These are phyloP conservation scores for Origma solitaria DNA, from an alignment of 2,113 vertebrate species.

Conservation along the genomic window DNA sequence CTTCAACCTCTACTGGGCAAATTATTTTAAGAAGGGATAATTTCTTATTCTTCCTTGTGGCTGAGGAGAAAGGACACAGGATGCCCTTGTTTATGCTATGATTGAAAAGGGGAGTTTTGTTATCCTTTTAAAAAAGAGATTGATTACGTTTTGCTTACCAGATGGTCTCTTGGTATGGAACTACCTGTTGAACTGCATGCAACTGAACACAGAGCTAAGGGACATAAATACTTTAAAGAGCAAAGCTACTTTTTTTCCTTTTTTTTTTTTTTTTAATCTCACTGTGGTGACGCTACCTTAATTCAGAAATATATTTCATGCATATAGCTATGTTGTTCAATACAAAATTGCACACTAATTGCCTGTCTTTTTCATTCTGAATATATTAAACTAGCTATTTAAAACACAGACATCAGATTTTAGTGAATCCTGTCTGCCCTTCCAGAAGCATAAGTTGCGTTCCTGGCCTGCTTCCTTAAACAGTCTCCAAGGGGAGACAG, in stretches of 20 bases:
- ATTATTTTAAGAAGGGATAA: slow-evolving; percentile 5
- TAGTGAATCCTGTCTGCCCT: background rate
- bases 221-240: slow-evolving; percentile 2
- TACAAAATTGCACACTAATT: background rate
- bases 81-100: background rate
- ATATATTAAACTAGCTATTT: background rate
- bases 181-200: slow-evolving; percentile 15
- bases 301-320: background rate
- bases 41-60: background rate
- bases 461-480: background rate
- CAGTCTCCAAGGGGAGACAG: background rate
- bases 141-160: slow-evolving; percentile 26
- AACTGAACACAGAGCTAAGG: slow-evolving; percentile 2
- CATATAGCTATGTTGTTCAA: background rate
- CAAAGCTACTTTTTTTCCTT: background rate
- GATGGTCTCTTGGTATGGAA: slow-evolving; percentile 47
- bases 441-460: background rate
- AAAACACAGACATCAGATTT: background rate
- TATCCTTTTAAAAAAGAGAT: slow-evolving; percentile 5
- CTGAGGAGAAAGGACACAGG: background rate
- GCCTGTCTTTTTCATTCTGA: background rate
- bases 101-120: background rate
- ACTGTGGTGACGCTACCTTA: background rate
- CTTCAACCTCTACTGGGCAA: background rate
- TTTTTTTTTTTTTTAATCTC: background rate